Percentiles rank a stretch among this genome's conserved stretches.
Evolutionary conservation across 2,888 invertebrate genomes (phyloP).

Genomic region (Cantharis nigra): DNA sequence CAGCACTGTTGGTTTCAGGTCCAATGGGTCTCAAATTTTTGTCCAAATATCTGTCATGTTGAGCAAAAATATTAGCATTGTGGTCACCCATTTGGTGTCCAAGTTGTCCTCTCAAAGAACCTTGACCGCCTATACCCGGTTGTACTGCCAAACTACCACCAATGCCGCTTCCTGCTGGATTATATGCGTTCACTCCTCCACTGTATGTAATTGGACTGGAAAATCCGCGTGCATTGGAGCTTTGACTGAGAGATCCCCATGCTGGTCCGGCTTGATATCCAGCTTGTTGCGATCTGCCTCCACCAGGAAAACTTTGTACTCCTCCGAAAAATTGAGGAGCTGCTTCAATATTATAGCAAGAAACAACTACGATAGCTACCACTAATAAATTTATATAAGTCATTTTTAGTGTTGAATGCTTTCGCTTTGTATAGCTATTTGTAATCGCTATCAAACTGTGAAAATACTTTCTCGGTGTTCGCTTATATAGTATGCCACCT

Average conservation of each 20-base stretch:
- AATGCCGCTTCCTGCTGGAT: neutral
- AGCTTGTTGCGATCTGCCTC: too few species aligned
- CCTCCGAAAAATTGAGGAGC: too few species aligned
- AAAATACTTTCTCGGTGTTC: too few species aligned
- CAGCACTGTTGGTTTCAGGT: constrained; percentile 6
- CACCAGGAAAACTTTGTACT: too few species aligned
- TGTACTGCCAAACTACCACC: neutral
- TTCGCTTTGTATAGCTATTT: too few species aligned
- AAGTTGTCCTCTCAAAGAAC: constrained; percentile 1
- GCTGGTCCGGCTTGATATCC: too few species aligned
- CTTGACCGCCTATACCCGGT: constrained; percentile 17
- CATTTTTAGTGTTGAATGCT: too few species aligned
- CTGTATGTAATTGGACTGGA: constrained; percentile 9
- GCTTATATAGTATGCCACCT: too few species aligned
- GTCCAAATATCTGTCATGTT: constrained; percentile 11
- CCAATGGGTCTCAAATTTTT: constrained; percentile 10
- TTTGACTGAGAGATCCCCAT: constrained; percentile 15
- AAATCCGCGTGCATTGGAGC: neutral
- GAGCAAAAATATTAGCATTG: constrained; percentile 1
- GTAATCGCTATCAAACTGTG: too few species aligned
- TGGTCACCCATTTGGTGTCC: constrained; percentile 1
- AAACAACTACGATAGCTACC: too few species aligned
- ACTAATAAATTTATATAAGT: too few species aligned
- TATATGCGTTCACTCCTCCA: constrained; percentile 2
- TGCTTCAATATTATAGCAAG: too few species aligned